Conservation (phyloP, 2,797 vertebrate species). For the Enteromius afrohamiltoni region DNA sequence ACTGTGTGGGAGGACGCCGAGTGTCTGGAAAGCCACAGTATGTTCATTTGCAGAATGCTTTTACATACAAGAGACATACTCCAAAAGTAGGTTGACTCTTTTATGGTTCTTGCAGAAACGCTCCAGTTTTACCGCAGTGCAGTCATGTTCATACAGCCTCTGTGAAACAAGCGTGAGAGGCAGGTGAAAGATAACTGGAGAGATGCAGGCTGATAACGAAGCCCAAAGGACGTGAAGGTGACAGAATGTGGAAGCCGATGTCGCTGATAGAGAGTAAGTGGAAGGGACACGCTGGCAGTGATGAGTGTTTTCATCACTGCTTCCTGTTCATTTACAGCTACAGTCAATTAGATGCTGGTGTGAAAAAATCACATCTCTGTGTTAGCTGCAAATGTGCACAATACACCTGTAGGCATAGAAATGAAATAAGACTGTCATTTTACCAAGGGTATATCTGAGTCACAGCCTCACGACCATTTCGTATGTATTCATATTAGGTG, state of each 20-base stretch:
- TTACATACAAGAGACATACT: conserved; percentile 8
- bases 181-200: conserved; percentile 1
- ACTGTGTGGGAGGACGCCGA: conserved; percentile 46
- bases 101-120: not conserved
- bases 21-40: conserved; percentile 16
- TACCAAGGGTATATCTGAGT: not conserved
- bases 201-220: not conserved
- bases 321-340: conserved; percentile 66
- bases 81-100: not conserved
- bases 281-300: conserved; percentile 54
- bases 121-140: conserved; percentile 3
- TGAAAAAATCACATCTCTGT: conserved; percentile 58
- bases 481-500: too few species aligned
- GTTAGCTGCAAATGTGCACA: not conserved
- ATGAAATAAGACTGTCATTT: not conserved
- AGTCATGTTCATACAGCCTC: conserved; percentile 14
- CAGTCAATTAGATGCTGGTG: conserved; percentile 71
- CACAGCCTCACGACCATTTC: not conserved
- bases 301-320: conserved; percentile 66
- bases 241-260: conserved; percentile 10
- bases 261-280: not conserved
- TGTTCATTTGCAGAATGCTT: conserved; percentile 29
- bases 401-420: not conserved
- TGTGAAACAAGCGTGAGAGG: not conserved
- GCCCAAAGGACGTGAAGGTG: not conserved